Base-by-base conservation (phyloP, 2,797 vertebrate species). In the Sarcophilus harrisii region DNA sequence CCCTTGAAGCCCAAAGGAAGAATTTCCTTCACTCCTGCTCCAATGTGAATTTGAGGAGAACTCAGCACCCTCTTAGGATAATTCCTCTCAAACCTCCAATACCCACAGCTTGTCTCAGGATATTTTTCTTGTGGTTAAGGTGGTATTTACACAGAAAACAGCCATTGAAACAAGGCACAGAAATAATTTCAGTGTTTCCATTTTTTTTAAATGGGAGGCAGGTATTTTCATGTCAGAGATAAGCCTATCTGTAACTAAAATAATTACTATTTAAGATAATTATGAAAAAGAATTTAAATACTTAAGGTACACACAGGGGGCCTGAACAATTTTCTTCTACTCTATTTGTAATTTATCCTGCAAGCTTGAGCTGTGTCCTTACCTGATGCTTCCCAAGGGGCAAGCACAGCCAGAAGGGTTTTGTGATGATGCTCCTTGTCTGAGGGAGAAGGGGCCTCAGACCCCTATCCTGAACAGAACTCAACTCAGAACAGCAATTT, bases 211-310 rank as follows among this genome's bases (percentile, higher is more conserved):
- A 98, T 92, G 96, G 98, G 96, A 98, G 98, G 98, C 98, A 98
- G 98, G 98, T 98, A 98, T 96, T 97, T 98, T 99, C 98, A 98
- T 98, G 98, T 98, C 98, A 94, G 97, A 95, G 98, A 98, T 98
- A 98, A 98, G 98, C 92, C 81, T 98, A 98, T 98, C 98, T 98
- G 96, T 98, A 98, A 97, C 97, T 95, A 97, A 96, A 97, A 95
- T 99, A 99, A 99, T 99, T 98, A 97, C 98, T 98, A 97, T 98
- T 98, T 98, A 98, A 98, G 98, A 98, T 98, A 98, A 99, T 99
- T 98, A 98, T 98, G 98, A 98, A 98, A 98, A 98, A 98, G 98
- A 99, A 99, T 99, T 98, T 98, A 98, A 98, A 98, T 98, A 99
- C 97, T 98, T 92, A 95, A 96, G 97, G 97, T 98, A 96, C 97